Conservation (phyloP, 2,113 vertebrate species). For the Dicrurus megarhynchus region DNA sequence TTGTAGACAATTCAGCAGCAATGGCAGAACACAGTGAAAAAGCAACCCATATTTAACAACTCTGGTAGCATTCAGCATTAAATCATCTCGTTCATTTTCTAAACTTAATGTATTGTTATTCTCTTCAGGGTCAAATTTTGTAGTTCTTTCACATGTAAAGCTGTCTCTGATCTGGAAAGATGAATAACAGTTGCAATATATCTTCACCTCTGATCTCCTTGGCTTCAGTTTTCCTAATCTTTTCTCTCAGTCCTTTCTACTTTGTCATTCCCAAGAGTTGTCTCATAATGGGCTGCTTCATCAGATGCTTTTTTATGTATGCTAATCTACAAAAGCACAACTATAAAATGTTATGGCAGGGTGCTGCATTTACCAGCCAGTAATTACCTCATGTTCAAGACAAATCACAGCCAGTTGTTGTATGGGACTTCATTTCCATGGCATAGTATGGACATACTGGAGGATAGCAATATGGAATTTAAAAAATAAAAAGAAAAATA, state of each 20-base stretch:
- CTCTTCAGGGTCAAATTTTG: background rate
- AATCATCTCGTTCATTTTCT: background rate
- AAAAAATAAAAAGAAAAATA: background rate
- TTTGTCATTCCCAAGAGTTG: background rate
- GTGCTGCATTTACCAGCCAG: background rate
- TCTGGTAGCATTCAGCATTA: background rate
- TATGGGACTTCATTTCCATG: background rate
- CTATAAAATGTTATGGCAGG: background rate
- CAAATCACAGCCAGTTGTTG: background rate
- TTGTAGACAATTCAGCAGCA: background rate
- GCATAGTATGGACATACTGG: background rate
- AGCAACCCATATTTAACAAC: background rate
- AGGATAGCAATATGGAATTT: background rate
- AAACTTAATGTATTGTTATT: background rate
- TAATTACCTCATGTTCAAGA: background rate
- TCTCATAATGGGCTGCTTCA: background rate
- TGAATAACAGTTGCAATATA: background rate
- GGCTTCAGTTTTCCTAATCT: background rate
- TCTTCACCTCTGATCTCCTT: background rate
- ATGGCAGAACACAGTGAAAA: background rate
- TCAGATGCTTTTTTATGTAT: background rate
- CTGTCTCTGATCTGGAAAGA: background rate
- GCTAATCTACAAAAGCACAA: background rate
- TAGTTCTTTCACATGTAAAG: background rate
- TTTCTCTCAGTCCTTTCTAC: background rate